Percentiles rank a stretch among this genome's conserved stretches.
Conservation (phyloP, 2,797 vertebrate genomes). For the Mus spretus region DNA sequence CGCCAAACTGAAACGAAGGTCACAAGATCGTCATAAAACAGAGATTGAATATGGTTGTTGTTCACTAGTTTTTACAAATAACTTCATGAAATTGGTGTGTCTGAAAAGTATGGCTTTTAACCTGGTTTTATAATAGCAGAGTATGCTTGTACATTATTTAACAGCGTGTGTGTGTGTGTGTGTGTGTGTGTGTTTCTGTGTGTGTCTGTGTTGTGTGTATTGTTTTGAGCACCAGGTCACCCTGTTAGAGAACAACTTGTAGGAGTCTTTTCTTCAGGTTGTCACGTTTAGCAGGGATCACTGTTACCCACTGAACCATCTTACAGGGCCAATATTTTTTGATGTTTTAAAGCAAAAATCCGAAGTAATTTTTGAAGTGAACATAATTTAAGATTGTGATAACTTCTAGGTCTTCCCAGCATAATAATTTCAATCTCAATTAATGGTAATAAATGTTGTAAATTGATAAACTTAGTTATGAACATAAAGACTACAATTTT, state of each 20-base stretch:
- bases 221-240: background rate
- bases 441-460: background rate
- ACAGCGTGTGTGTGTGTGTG: background rate
- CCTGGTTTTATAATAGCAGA: slow-evolving; percentile 30
- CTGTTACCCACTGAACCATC: background rate
- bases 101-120: slow-evolving; percentile 17
- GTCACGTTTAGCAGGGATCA: background rate
- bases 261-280: too few species aligned
- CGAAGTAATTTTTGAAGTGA: slow-evolving; percentile 18
- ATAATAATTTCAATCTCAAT: background rate
- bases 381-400: background rate
- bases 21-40: slow-evolving; percentile 7
- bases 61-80: background rate
- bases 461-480: background rate
- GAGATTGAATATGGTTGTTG: background rate
- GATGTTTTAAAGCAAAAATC: background rate
- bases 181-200: background rate
- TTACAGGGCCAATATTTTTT: background rate
- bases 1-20: background rate
- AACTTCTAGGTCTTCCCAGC: background rate
- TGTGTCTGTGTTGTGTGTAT: background rate
- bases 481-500: background rate
- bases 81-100: slow-evolving; percentile 17
- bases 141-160: background rate
- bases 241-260: background rate